A percentile compares a stretch with the other conserved stretches of the same genome.
These are phyloP conservation scores for Vidua chalybeata DNA, from an alignment of 2,113 vertebrate genomes.

Conservation along the genomic window DNA sequence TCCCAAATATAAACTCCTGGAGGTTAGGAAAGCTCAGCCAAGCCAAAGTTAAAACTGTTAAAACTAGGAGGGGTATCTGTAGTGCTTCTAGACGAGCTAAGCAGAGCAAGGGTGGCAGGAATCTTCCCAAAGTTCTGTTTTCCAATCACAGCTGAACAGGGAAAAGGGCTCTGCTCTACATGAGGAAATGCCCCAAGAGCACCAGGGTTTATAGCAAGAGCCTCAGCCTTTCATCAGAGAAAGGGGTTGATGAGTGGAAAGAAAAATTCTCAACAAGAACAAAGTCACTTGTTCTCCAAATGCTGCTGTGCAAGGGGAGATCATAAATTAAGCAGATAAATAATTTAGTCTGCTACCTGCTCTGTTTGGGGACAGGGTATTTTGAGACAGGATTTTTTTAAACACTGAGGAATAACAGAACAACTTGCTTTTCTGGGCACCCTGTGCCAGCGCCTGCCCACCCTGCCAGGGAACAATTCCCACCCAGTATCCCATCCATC, in stretches of 20 bases:
- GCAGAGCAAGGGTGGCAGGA: neutral
- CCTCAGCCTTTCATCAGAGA: neutral
- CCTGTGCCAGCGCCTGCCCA: neutral
- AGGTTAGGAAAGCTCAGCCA: neutral
- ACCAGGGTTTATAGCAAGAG: neutral
- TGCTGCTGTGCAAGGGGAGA: neutral
- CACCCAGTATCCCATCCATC: rapidly evolving
- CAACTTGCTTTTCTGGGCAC: neutral
- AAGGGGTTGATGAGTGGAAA: neutral
- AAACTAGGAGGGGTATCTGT: neutral
- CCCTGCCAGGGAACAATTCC: rapidly evolving
- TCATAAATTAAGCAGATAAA: neutral
- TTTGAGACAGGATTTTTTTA: neutral
- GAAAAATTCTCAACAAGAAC: neutral
- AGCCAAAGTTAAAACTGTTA: neutral
- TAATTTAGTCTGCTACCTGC: neutral
- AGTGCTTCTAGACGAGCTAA: neutral
- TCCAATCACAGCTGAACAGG: rapidly evolving
- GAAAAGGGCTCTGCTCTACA: neutral
- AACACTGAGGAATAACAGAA: neutral
- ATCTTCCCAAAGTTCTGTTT: neutral
- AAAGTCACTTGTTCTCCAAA: neutral
- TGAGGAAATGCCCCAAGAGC: neutral
- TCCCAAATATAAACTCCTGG: slow-evolving; percentile 1
- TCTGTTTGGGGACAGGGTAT: neutral